A percentile compares a stretch with the other conserved stretches of the same genome.
Evolutionary conservation across 1,140 invertebrate genomes (phyloP).

Genomic region (Oryctes rhinoceros): DNA sequence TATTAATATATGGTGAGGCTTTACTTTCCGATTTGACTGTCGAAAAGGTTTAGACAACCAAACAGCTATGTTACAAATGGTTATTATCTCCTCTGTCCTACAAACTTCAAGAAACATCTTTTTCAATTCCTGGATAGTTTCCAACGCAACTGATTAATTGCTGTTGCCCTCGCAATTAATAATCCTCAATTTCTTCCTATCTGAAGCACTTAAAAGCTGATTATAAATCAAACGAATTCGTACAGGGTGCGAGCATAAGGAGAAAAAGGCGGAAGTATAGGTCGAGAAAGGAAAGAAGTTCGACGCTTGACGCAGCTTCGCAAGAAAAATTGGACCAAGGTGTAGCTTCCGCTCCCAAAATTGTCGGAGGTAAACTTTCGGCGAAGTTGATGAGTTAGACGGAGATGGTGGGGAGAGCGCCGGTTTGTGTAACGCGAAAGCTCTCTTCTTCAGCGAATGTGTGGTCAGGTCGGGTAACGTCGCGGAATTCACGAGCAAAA

Average conservation of each 20-base stretch:
- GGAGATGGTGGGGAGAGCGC: background rate
- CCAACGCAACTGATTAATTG: background rate
- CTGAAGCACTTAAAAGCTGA: background rate
- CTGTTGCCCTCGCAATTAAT: background rate
- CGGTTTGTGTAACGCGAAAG: background rate
- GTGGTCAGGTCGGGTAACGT: constrained; percentile 14
- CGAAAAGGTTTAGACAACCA: too few relatives aligned
- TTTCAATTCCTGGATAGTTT: too few relatives aligned
- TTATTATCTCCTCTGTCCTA: too few relatives aligned
- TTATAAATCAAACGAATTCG: constrained; percentile 1
- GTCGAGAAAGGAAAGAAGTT: background rate
- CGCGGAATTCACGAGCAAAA: background rate
- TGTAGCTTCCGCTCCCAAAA: constrained; percentile 23
- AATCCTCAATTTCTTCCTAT: background rate
- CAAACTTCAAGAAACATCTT: too few relatives aligned
- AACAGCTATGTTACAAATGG: too few relatives aligned
- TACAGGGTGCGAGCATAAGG: background rate
- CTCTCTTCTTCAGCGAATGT: background rate
- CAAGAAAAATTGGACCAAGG: constrained; percentile 12
- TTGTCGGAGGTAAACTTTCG: constrained; percentile 3
- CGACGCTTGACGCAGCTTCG: background rate
- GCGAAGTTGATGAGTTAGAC: constrained; percentile 4
- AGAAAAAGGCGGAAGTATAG: constrained; percentile 8
- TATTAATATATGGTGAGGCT: too few relatives aligned
- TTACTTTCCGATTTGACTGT: too few relatives aligned